Conservation (phyloP, 1,140 invertebrate genomes). For the Hycleus cichorii region DNA sequence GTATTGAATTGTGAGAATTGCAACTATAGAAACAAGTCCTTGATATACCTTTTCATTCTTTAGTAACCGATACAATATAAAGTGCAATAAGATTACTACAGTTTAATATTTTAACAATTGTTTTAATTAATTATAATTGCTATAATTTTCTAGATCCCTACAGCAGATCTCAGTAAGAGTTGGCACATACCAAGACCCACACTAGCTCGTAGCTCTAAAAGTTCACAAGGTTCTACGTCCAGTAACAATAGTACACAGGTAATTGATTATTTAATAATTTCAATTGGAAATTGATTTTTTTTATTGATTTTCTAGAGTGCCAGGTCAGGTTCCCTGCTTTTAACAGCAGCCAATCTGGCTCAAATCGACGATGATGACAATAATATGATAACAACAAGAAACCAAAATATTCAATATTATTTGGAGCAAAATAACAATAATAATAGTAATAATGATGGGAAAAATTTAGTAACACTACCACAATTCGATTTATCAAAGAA, state of each 20-base stretch:
- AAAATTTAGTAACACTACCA: conserved; percentile 9
- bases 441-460: conserved; percentile 3
- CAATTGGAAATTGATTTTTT: background rate
- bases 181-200: conserved; percentile 75
- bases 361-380: conserved; percentile 52
- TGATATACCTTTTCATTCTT: background rate
- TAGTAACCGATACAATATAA: background rate
- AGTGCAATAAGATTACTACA: background rate
- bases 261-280: conserved; percentile 33
- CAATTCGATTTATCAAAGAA: background rate
- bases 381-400: conserved; percentile 30
- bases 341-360: conserved; percentile 70
- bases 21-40: background rate
- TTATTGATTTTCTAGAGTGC: conserved; percentile 55
- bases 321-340: conserved; percentile 64
- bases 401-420: conserved; percentile 39
- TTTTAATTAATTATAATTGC: background rate
- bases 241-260: conserved; percentile 73
- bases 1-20: too few relatives aligned
- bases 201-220: conserved; percentile 60
- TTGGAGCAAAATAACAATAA: conserved; percentile 26
- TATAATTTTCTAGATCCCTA: conserved; percentile 33
- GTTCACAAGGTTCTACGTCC: conserved; percentile 64
- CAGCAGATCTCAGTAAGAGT: conserved; percentile 42
- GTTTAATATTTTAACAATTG: background rate